These are phyloP conservation scores for Nomada hirtipes DNA, from an alignment of 2,888 invertebrate genomes.

Conservation along the genomic window DNA sequence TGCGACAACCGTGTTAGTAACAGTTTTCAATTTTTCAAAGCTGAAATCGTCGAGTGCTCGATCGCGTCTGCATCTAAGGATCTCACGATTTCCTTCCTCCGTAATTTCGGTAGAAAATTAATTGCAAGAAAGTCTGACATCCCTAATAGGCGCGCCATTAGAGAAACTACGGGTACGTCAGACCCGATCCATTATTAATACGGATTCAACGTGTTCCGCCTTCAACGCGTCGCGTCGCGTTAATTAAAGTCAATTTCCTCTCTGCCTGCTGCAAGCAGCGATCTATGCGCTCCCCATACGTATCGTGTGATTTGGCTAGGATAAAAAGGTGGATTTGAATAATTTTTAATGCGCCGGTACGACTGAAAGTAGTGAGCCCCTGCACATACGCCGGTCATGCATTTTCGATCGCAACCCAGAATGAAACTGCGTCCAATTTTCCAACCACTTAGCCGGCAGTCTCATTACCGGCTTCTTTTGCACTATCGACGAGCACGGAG, in stretches of 20 bases:
- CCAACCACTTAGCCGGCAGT: conserved; percentile 52
- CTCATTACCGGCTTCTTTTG: conserved; percentile 56
- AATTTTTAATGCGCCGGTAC: background rate
- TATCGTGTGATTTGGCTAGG: too few species aligned
- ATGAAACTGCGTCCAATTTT: conserved; percentile 56
- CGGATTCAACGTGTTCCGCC: conserved; percentile 9
- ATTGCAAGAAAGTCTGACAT: conserved; percentile 1
- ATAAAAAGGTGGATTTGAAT: background rate
- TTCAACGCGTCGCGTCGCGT: background rate
- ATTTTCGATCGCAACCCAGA: conserved; percentile 12
- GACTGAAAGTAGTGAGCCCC: too few species aligned
- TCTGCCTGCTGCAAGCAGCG: too few species aligned
- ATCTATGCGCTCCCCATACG: too few species aligned
- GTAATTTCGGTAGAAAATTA: conserved; percentile 17
- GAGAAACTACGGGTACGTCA: conserved; percentile 10
- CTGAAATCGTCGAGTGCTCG: background rate
- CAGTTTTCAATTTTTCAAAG: background rate
- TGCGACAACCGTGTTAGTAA: background rate
- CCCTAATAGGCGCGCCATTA: conserved; percentile 8
- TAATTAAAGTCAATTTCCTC: conserved; percentile 34
- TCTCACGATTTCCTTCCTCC: background rate
- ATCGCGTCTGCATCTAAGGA: background rate
- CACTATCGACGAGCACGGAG: conserved; percentile 20
- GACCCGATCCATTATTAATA: conserved; percentile 38
- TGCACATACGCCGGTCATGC: background rate